Conservation (phyloP, 2,797 vertebrate species). For the Taeniopygia guttata region DNA sequence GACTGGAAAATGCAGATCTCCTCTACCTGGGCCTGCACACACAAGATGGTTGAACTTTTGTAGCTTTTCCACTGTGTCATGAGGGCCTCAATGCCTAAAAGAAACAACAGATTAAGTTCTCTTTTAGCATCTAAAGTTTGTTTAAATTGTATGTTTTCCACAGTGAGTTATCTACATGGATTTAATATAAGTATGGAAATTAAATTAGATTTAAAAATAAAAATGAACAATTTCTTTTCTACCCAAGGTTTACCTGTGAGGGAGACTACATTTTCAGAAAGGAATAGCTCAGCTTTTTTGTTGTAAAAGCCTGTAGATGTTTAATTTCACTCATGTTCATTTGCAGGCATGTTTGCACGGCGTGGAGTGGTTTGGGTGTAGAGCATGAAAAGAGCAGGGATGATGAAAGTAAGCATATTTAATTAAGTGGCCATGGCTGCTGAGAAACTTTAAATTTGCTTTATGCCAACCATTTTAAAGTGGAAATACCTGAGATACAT, state of each 20-base stretch:
- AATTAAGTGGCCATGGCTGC: not conserved
- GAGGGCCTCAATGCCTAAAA: rapidly evolving
- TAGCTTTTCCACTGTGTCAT: not conserved
- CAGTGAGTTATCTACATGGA: not conserved
- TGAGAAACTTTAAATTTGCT: not conserved
- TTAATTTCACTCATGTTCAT: not conserved
- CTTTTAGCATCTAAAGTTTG: not conserved
- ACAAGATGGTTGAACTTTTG: not conserved
- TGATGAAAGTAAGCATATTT: not conserved
- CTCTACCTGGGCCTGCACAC: not conserved
- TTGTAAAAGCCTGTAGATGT: not conserved
- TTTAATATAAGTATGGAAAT: not conserved
- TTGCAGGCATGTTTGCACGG: not conserved
- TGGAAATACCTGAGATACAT: not conserved
- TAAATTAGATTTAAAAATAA: not conserved
- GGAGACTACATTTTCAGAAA: not conserved
- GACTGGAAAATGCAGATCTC: not conserved
- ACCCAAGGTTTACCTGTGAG: not conserved
- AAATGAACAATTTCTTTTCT: rapidly evolving
- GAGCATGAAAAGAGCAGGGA: not conserved
- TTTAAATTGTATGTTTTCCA: not conserved
- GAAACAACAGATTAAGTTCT: not conserved
- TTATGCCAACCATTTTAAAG: not conserved
- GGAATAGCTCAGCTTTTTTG: not conserved
- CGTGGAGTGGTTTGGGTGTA: not conserved